Conservation (phyloP, 2,888 invertebrate genomes). For the Noctua pronuba region DNA sequence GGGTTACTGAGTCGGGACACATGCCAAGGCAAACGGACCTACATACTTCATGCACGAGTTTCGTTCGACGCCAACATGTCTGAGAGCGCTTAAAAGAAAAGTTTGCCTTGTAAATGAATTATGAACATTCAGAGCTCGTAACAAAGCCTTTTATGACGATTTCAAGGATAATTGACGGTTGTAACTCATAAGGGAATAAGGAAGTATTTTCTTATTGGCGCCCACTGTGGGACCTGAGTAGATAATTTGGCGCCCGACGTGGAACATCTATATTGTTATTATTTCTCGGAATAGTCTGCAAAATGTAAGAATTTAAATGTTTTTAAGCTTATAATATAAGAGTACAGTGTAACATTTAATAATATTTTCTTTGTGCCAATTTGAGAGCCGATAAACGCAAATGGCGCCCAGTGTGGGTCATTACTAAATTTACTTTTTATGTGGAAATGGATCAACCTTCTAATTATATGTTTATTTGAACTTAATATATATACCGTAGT, state of each 20-base stretch:
- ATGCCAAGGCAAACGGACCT: conserved; percentile 61
- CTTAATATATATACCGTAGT: background rate
- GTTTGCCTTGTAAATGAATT: conserved; percentile 41
- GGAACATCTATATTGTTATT: background rate
- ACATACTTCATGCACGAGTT: conserved; percentile 38
- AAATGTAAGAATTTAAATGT: background rate
- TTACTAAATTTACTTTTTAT: background rate
- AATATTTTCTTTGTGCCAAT: background rate
- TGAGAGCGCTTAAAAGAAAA: conserved; percentile 48
- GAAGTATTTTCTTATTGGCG: conserved; percentile 52
- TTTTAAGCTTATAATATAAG: background rate
- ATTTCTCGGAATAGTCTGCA: background rate
- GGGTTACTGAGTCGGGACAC: conserved; percentile 62
- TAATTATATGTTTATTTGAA: background rate
- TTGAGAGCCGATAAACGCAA: background rate
- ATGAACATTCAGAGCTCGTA: conserved; percentile 37
- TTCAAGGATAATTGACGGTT: conserved; percentile 35
- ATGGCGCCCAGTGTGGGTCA: conserved; percentile 17
- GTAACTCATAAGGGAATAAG: conserved; percentile 14
- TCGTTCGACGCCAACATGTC: conserved; percentile 63
- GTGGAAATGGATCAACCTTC: background rate
- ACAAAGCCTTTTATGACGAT: conserved; percentile 38
- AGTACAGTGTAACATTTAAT: background rate
- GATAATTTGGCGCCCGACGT: conserved; percentile 36
- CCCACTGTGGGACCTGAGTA: conserved; percentile 34